Conservation (phyloP, 2,113 vertebrate species). For the Opisthocomus hoazin region DNA sequence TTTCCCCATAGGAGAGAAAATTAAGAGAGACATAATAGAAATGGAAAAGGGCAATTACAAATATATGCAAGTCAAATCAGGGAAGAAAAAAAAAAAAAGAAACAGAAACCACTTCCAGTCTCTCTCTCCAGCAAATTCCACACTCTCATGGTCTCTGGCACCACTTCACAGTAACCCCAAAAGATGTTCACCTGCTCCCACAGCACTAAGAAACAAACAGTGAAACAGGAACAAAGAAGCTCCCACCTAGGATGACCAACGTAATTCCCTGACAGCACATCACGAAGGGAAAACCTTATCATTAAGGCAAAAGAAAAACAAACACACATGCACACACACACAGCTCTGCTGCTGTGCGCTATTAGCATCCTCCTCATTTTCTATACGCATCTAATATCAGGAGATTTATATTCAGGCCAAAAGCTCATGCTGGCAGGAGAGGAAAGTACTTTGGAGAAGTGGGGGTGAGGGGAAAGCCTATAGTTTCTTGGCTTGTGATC, state of each 20-base stretch:
- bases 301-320: slow-evolving; percentile 10
- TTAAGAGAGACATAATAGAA: background rate
- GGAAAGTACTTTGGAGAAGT: slow-evolving; percentile 47
- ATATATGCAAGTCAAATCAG: background rate
- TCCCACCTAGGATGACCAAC: slow-evolving; percentile 2
- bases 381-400: slow-evolving; percentile 1
- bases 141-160: background rate
- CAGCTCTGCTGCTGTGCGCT: background rate
- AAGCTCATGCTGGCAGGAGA: slow-evolving; percentile 38
- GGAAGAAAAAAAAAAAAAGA: background rate
- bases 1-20: background rate
- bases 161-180: slow-evolving; percentile 22
- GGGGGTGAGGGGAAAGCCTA: background rate
- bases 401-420: slow-evolving; percentile 58
- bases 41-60: background rate
- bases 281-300: background rate
- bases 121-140: background rate
- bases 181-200: slow-evolving; percentile 37
- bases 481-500: slow-evolving; percentile 54
- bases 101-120: slow-evolving; percentile 35
- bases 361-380: slow-evolving; percentile 12
- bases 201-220: slow-evolving; percentile 15
- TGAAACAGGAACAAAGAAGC: background rate
- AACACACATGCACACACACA: background rate
- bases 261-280: background rate